Evolutionary conservation across 2,888 invertebrate genomes (phyloP), one percentile per base, ranked within the genome.

Genomic region (Pyrgus malvae): DNA sequence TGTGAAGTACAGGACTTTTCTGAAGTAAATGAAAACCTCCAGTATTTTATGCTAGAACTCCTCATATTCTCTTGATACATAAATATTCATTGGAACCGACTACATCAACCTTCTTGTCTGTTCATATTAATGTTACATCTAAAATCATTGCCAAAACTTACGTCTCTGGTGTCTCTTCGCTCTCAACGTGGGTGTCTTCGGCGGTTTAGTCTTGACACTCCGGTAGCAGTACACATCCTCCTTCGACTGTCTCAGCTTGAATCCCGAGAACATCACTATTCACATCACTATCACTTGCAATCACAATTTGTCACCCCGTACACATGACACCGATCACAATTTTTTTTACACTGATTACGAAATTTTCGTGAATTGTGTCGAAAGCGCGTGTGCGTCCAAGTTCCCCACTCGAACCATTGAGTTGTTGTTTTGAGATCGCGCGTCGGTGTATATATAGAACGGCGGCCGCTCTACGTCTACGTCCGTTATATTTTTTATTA

Each of bases 221-320:
- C 79, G 78, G 63, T 90, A 86, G 70, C 89, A 90, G 56, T 91
- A 83, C 33, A 91, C 72, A 68, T 91, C 91, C 65, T 89, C 91
- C 31, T 91, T 90, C 65, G 51, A 51, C 19, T 51, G 51, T 6
- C 44, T 35, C 61, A 92, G 72, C 74, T 92, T 92, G 72, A 92
- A 91, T 62, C 91, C 90, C 46, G 91, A 84, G 67, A 92, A 92
- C 92, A 92, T 92, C 62, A 68, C 66, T 61, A 51, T 27, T 49
- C 48, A 50, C 42, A 38, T 38, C 38, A 48, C 48, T 19, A 8
- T 29, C 7, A 27, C 9, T 27, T n/a, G n/a, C n/a, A n/a, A n/a
- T 27, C 27, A 27, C 27, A n/a, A n/a, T n/a, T n/a, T 27, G 3
- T 8, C 5, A 27, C 6, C 14, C 16, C 14, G 12, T 6, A 2